Conservation (phyloP, 2,888 invertebrate species). For the Caenorhabditis japonica region DNA sequence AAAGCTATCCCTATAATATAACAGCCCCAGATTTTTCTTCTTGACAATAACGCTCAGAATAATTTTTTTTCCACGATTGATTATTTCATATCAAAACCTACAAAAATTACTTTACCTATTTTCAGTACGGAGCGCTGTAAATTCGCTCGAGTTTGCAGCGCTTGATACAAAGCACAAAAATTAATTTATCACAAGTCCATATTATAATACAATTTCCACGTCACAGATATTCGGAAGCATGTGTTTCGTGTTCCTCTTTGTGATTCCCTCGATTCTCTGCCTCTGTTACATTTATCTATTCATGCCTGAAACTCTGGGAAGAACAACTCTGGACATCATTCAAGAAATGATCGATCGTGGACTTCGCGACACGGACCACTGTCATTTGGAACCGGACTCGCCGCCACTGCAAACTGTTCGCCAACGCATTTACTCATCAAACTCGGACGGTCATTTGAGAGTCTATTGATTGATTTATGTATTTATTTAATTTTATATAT, state of each 20-base stretch:
- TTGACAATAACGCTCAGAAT: no score
- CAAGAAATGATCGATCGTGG: constrained; percentile 53
- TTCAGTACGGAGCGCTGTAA: no score
- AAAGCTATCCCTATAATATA: no score
- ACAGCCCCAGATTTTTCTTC: no score
- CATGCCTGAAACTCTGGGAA: constrained; percentile 70
- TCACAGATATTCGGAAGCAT: constrained; percentile 68
- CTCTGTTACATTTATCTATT: constrained; percentile 66
- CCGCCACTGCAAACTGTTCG: constrained; percentile 21
- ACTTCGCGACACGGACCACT: background rate
- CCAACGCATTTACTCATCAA: constrained; percentile 2
- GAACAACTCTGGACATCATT: constrained; percentile 63
- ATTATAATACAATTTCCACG: no score
- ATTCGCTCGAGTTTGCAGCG: no score
- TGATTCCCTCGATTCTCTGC: constrained; percentile 66
- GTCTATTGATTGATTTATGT: constrained; percentile 27
- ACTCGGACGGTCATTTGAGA: constrained; percentile 1
- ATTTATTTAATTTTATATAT: background rate
- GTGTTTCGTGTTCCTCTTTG: constrained; percentile 66
- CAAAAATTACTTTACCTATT: no score
- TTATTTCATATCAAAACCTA: no score
- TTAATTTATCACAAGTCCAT: no score
- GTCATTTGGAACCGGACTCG: constrained; percentile 13
- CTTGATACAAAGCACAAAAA: no score
- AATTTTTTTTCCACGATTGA: no score